A percentile compares a stretch with the other conserved stretches of the same genome.
Conservation (phyloP, 30 jellyfish, hydroid and myxozoan genomes). For the Rhopilema esculentum region DNA sequence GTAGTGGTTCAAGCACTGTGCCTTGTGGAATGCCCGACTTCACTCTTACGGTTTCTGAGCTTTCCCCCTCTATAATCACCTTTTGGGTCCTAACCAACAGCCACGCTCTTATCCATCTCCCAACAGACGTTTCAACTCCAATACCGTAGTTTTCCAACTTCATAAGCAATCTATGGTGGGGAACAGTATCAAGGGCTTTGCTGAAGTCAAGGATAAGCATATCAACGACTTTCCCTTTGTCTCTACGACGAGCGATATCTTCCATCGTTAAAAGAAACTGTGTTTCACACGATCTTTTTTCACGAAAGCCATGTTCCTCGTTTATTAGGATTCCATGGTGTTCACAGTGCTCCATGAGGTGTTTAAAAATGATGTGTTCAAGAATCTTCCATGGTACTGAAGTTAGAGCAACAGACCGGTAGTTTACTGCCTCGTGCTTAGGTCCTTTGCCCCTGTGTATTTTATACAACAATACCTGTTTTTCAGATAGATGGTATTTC, state of each 20-base stretch:
- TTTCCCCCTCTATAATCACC: slow-evolving; percentile 15
- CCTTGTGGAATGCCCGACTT: slow-evolving; percentile 67
- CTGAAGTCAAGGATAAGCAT: slow-evolving; percentile 55
- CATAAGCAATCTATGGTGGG: slow-evolving; percentile 38
- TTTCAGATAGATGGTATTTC: background rate
- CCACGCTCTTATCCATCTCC: slow-evolving; percentile 41
- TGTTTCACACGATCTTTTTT: slow-evolving; percentile 53
- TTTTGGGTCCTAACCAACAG: slow-evolving; percentile 11
- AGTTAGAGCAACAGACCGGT: slow-evolving; percentile 35
- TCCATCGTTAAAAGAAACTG: slow-evolving; percentile 59
- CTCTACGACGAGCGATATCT: slow-evolving; percentile 34
- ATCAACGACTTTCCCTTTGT: slow-evolving; percentile 35
- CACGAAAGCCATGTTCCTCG: slow-evolving; percentile 35
- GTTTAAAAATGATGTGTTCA: slow-evolving; percentile 39
- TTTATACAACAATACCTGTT: background rate
- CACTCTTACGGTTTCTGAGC: slow-evolving; percentile 46
- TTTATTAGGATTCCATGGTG: slow-evolving; percentile 14
- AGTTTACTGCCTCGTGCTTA: slow-evolving; percentile 25
- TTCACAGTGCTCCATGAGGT: slow-evolving; percentile 36
- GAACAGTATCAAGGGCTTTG: slow-evolving; percentile 55
- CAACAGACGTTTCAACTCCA: slow-evolving; percentile 30
- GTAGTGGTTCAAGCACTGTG: slow-evolving; percentile 58
- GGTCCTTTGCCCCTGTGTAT: slow-evolving; percentile 37
- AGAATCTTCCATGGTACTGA: slow-evolving; percentile 44
- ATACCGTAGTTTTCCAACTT: slow-evolving; percentile 40